phyloP scores from a whole-genome alignment of 2,113 vertebrate species.

The Rissa tridactyla region DNA sequence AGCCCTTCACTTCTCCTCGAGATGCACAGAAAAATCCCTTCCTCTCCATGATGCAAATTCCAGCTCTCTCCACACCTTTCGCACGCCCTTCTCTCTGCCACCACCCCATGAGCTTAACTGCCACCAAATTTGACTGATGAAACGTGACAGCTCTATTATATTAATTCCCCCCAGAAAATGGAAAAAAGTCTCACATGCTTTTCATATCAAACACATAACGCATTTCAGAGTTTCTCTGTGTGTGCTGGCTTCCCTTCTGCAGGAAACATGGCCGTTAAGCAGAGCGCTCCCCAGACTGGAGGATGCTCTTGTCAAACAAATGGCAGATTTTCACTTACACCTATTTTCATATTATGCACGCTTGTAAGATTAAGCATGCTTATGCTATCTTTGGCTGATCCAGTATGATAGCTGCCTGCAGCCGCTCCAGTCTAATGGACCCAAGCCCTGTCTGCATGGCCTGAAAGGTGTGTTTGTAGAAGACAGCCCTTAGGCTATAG shows the following conservation, averaged over 20 bases:
- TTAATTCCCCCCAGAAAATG: conserved; percentile 52
- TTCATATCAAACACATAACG: conserved; percentile 5
- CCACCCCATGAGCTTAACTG: conserved; percentile 1
- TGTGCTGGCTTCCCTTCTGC: neutral
- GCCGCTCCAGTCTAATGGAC: neutral
- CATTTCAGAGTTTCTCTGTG: neutral
- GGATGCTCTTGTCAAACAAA: conserved; percentile 35
- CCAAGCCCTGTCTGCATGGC: neutral
- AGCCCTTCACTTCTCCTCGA: neutral
- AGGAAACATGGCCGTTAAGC: neutral
- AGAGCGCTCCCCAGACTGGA: neutral
- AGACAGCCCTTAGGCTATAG: neutral
- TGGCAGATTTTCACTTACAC: conserved; percentile 2
- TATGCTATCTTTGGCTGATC: neutral
- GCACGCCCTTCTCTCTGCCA: neutral
- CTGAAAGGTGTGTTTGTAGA: neutral
- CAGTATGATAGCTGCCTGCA: neutral
- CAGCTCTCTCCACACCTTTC: conserved; percentile 26
- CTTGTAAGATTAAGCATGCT: neutral
- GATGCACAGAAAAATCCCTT: neutral
- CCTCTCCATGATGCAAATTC: neutral
- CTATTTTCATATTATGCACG: neutral
- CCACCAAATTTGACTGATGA: conserved; percentile 52
- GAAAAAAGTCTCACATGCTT: neutral
- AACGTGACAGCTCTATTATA: conserved; percentile 53